Percentiles rank a stretch among this genome's conserved stretches.
Evolutionary conservation across 2,888 invertebrate species (phyloP).

Genomic region (Lobophora halterata): DNA sequence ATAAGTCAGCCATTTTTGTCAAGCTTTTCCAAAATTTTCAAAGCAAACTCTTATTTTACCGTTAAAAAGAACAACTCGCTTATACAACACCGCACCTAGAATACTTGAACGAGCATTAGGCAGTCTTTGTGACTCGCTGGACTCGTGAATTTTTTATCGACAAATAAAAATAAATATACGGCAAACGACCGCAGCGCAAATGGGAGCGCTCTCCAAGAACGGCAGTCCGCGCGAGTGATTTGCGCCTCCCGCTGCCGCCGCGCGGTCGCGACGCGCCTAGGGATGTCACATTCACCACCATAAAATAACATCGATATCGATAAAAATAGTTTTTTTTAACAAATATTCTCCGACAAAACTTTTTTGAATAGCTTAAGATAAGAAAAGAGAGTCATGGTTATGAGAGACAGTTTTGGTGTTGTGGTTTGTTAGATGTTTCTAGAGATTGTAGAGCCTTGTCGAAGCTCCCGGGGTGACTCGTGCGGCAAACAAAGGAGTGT

Average conservation of each 20-base stretch:
- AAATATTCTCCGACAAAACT: no score
- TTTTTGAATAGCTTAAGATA: no score
- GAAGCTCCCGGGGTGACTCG: slow-evolving; percentile 34
- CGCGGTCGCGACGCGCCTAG: slow-evolving; percentile 69
- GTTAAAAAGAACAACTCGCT: slow-evolving; percentile 17
- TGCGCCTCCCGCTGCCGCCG: slow-evolving; percentile 71
- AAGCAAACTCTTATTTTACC: background rate
- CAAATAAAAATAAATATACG: slow-evolving; percentile 52
- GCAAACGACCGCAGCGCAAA: slow-evolving; percentile 53
- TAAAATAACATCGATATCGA: slow-evolving; percentile 21
- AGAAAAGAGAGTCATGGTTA: no score
- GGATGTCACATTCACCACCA: slow-evolving; percentile 42
- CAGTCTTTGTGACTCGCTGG: slow-evolving; percentile 32
- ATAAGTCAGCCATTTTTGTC: no score
- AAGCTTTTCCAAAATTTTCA: slow-evolving; percentile 9
- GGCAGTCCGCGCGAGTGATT: slow-evolving; percentile 80
- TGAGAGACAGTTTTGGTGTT: no score
- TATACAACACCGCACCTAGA: slow-evolving; percentile 21
- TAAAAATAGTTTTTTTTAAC: no score
- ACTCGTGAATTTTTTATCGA: slow-evolving; percentile 54
- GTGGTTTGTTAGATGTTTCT: no score
- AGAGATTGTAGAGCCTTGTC: no score
- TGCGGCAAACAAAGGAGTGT: slow-evolving; percentile 75
- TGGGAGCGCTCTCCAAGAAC: slow-evolving; percentile 63
- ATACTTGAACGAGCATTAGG: slow-evolving; percentile 32